These are phyloP conservation scores for Galbula dea DNA, from an alignment of 2,113 vertebrate genomes.

Conservation along the genomic window DNA sequence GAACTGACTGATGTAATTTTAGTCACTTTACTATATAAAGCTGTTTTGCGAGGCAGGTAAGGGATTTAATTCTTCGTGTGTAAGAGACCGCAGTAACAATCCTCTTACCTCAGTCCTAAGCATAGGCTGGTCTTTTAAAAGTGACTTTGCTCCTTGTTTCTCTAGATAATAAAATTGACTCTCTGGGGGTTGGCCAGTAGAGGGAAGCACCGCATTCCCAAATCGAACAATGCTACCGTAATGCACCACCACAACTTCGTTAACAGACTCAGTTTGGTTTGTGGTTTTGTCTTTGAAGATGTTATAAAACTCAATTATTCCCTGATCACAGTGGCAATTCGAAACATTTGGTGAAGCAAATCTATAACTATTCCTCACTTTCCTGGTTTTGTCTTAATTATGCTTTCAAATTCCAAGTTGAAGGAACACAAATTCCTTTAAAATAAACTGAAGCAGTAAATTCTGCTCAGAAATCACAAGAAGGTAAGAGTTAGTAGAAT, in stretches of 20 bases:
- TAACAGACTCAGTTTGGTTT: accelerated
- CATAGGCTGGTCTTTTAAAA: neutral
- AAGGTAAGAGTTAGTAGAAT: neutral
- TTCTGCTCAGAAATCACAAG: neutral
- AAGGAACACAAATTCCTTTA: neutral
- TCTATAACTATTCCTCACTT: neutral
- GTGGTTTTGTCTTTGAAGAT: neutral
- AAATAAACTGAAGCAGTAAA: neutral
- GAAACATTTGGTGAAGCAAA: neutral
- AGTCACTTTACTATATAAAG: neutral
- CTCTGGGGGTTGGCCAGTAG: neutral
- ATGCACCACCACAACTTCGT: neutral
- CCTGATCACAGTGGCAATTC: neutral
- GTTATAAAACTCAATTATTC: neutral
- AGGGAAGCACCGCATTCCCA: slow-evolving; percentile 32
- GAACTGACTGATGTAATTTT: neutral
- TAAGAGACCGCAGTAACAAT: neutral
- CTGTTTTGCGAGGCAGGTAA: neutral
- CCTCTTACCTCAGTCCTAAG: neutral
- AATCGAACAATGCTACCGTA: accelerated
- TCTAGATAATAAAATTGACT: neutral
- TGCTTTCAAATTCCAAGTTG: neutral
- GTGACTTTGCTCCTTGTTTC: neutral
- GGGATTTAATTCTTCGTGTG: neutral
- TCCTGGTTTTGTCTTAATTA: neutral